phyloP scores from a whole-genome alignment of 2,888 invertebrate species.

The Acholoe squamosa region DNA sequence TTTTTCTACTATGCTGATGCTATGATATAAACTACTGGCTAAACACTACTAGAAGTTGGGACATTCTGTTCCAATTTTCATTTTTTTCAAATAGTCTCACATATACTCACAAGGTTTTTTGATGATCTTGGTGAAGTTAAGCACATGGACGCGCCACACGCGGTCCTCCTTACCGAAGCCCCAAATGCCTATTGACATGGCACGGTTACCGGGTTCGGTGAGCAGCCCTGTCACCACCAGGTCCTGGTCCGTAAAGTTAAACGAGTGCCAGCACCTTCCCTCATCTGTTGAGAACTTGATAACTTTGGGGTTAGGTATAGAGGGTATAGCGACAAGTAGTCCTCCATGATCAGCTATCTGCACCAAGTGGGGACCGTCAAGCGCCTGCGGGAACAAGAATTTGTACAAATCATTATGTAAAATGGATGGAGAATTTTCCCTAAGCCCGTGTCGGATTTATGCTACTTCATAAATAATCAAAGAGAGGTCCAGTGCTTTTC shows the following conservation, averaged over 20 bases:
- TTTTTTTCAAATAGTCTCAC: too few species aligned
- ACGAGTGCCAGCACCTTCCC: conserved; percentile 82
- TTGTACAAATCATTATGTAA: too few species aligned
- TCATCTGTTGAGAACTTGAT: conserved; percentile 82
- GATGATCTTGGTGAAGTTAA: conserved; percentile 80
- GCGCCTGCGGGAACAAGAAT: conserved; percentile 72
- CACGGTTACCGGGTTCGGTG: conserved; percentile 81
- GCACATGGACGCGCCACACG: conserved; percentile 78
- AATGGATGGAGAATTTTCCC: not conserved
- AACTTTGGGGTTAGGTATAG: conserved; percentile 73
- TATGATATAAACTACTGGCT: too few species aligned
- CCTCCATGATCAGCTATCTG: conserved; percentile 82
- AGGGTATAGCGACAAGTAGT: conserved; percentile 80
- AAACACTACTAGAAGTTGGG: too few species aligned
- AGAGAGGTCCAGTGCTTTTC: too few species aligned
- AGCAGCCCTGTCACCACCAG: conserved; percentile 74
- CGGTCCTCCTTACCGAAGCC: conserved; percentile 75
- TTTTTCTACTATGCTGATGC: too few species aligned
- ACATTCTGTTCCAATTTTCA: too few species aligned
- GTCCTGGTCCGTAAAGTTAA: conserved; percentile 78
- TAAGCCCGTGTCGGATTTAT: too few species aligned
- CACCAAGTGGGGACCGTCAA: conserved; percentile 81
- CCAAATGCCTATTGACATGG: conserved; percentile 81
- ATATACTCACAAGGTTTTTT: conserved; percentile 75
- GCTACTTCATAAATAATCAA: too few species aligned